These are phyloP conservation scores for Drosophila murphyi DNA, from an alignment of 1,140 invertebrate genomes.

Conservation along the genomic window DNA sequence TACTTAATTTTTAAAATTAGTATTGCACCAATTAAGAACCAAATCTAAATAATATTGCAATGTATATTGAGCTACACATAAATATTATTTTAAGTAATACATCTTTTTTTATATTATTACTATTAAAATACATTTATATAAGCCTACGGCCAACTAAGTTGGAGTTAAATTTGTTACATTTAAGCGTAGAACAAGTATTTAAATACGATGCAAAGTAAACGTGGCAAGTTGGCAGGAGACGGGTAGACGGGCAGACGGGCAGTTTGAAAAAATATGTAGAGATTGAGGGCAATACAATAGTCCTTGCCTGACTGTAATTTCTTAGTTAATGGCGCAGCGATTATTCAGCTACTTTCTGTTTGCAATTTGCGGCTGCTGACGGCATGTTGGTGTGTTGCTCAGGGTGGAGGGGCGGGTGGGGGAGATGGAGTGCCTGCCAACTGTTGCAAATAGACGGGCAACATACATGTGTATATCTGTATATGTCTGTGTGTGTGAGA, in stretches of 20 bases:
- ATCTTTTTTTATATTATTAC: no score
- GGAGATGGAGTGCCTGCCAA: slow-evolving; percentile 12
- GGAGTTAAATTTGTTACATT: no score
- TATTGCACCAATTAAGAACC: no score
- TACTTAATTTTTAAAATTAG: no score
- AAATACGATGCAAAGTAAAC: no score
- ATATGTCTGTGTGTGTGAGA: slow-evolving; percentile 27
- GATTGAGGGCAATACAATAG: slow-evolving; percentile 18
- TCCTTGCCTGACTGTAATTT: slow-evolving; percentile 49
- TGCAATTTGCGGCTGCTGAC: slow-evolving; percentile 39
- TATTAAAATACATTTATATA: no score
- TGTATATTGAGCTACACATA: no score
- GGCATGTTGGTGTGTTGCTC: neutral
- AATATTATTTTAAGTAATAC: neutral
- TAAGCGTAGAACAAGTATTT: no score
- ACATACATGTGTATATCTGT: slow-evolving; percentile 6
- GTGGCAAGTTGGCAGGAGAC: neutral
- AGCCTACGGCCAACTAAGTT: no score
- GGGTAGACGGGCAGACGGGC: slow-evolving; percentile 1
- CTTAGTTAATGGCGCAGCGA: slow-evolving; percentile 43
- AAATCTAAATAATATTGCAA: no score
- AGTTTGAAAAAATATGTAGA: neutral
- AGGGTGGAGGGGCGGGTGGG: neutral
- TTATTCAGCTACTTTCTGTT: slow-evolving; percentile 55
- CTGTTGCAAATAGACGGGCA: slow-evolving; percentile 47